Evolutionary conservation across 2,888 invertebrate species (phyloP), one percentile per base, ranked within the genome.

Genomic region (Anoncus sp.): DNA sequence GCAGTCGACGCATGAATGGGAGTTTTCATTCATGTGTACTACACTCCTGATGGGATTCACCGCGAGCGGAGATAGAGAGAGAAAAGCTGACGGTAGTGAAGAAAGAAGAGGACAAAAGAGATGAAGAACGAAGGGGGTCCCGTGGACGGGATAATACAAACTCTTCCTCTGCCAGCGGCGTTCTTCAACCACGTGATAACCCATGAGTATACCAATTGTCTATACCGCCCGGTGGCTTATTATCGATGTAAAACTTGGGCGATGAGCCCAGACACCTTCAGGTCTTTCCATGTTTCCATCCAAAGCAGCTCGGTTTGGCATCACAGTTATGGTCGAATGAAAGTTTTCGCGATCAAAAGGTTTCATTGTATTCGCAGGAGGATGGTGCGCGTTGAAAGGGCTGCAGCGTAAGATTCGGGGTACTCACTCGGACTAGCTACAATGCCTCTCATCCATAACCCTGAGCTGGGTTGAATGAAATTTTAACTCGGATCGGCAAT

Each of bases 1-100:
- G n/a, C n/a, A n/a, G n/a, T n/a, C 70, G 45, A 71, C 82, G 85
- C 83, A 87, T 87, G 87, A 87, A 87, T 87, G 87, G 86, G 67
- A 81, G 81, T 81, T 85, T 82, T 85, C 87, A 87, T 87, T 87
- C 87, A 87, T 81, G 82, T 82, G 75, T 43, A 60, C 65, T 35
- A 62, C 59, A 27, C 22, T 59, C 69, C 73, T 43, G 66, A 59
- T 60, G 51, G 69, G 55, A 65, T 78, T 74, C 77, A 24, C 53
- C 63, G 47, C 31, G 65, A 75, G 67, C 18, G 45, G 49, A 70
- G 63, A 59, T 55, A 62, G 14, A 43, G 62, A 49, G 45, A 14
- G n/a, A 24, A 35, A 53, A 53, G 18, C 24, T 27, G 49, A 12
- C 12, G 6, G 27, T 22, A 22, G 24, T 9, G 24, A 31, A 59